A percentile compares a stretch with the other conserved stretches of the same genome.
These are phyloP conservation scores for Trachemys scripta DNA, from an alignment of 2,113 vertebrate species.

Conservation along the genomic window DNA sequence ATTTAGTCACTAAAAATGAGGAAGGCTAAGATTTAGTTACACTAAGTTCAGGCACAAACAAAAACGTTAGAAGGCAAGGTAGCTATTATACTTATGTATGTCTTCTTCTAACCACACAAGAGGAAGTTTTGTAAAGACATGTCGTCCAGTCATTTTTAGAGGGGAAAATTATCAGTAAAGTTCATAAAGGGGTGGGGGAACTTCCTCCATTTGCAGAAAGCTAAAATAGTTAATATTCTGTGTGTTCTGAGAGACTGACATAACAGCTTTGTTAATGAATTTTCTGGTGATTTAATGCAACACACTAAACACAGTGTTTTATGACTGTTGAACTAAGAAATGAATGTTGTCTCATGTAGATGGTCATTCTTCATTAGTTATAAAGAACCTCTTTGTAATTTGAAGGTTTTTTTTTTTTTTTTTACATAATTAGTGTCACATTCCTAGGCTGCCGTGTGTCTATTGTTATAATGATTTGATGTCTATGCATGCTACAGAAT, in stretches of 20 bases:
- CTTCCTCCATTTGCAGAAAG: constrained; percentile 12
- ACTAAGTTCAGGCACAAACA: neutral
- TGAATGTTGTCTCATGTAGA: constrained; percentile 58
- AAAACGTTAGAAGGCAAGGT: neutral
- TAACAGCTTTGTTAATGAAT: constrained; percentile 67
- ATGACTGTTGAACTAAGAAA: constrained; percentile 73
- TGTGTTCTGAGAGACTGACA: constrained; percentile 29
- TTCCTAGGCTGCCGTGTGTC: constrained; percentile 70
- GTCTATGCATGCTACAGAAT: constrained; percentile 1
- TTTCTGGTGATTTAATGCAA: constrained; percentile 74
- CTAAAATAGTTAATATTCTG: constrained; percentile 62
- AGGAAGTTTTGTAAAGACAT: neutral
- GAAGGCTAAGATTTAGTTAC: neutral
- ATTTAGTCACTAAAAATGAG: neutral
- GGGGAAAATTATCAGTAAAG: neutral
- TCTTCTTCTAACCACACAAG: neutral
- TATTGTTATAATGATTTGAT: constrained; percentile 49
- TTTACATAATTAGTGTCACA: constrained; percentile 78
- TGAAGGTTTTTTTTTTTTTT: constrained; percentile 46
- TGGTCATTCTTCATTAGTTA: constrained; percentile 77
- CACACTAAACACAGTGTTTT: constrained; percentile 55
- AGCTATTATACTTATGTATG: neutral
- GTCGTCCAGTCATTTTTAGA: neutral
- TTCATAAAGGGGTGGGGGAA: neutral
- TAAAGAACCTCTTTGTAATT: constrained; percentile 71